Percentiles rank a stretch among this genome's conserved stretches.
Evolutionary conservation across 1,140 invertebrate species (phyloP).

Genomic region (Manduca sexta): DNA sequence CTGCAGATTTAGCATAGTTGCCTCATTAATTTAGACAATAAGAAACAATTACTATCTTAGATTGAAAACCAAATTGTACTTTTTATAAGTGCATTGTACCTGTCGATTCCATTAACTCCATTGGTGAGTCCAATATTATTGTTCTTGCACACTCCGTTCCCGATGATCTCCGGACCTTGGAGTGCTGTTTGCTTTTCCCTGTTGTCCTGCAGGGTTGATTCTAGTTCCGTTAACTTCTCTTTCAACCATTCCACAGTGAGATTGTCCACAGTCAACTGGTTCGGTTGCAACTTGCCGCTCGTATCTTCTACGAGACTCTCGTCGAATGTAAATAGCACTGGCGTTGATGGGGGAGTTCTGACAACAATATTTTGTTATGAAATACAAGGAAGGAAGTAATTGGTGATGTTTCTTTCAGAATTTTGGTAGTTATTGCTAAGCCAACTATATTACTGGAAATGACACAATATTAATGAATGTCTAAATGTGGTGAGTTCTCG

Average conservation of each 20-base stretch:
- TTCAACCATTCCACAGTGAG: slow-evolving; percentile 90
- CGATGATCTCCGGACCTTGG: slow-evolving; percentile 70
- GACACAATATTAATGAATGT: too few species aligned
- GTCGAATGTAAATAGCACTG: slow-evolving; percentile 88
- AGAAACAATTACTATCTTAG: too few species aligned
- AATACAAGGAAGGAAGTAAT: too few species aligned
- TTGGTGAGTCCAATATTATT: slow-evolving; percentile 58
- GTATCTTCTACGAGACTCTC: slow-evolving; percentile 87
- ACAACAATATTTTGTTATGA: too few species aligned
- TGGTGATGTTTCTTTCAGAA: too few species aligned
- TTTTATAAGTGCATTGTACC: slow-evolving; percentile 36
- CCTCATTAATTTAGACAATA: too few species aligned
- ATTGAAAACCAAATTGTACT: too few species aligned
- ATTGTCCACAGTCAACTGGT: slow-evolving; percentile 92
- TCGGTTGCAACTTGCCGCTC: slow-evolving; percentile 85
- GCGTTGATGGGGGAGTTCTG: slow-evolving; percentile 83
- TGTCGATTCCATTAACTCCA: slow-evolving; percentile 66
- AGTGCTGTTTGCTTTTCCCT: slow-evolving; percentile 76
- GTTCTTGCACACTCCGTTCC: slow-evolving; percentile 65
- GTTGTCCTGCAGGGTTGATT: slow-evolving; percentile 80
- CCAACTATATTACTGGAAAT: too few species aligned
- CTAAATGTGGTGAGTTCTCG: too few species aligned
- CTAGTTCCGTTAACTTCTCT: slow-evolving; percentile 83
- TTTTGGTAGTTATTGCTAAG: too few species aligned
- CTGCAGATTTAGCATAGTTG: too few species aligned